Base-by-base conservation (phyloP, 2,888 invertebrate species). In the Ochlodes sylvanus region DNA sequence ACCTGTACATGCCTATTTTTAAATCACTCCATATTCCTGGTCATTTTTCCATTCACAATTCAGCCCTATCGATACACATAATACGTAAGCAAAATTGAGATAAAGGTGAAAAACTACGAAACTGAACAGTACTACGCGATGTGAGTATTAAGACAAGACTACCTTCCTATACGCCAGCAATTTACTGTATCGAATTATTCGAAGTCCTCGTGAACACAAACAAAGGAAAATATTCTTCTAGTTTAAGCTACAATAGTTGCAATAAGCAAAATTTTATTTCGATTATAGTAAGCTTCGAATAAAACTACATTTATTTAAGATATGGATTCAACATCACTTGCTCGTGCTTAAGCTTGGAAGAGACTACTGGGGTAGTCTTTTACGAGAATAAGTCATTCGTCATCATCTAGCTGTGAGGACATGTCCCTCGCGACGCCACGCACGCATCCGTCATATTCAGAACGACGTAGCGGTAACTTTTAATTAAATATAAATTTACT, bases 291-390 rank as follows among this genome's bases (percentile, higher is more conserved):
- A 83, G 79, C 83, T 76, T 76, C 79, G 72, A 78, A 79, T 82
- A 78, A 79, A 75, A 82, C 88, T 88, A 88, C 80, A 73, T 76
- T 68, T 65, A 52, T 69, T 82, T 83, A 87, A 82, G 91, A 92
- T 92, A 92, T 92, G 92, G 92, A 89, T 90, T 87, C 77, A 73
- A 80, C 87, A 91, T 91, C 91, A 92, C 91, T 85, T 84, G 81
- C 81, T 69, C 69, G 61, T 56, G 68, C 41, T 56, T 56, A 56
- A 62, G 68, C 62, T 68, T 56, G 32, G 21, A 32, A 50, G 56
- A 58, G 57, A 58, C 55, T 32, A 54, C 60, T 38, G 21, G 44
- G 27, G 55, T 19, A 47, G 44, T 17, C 55, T 7, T 42, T 52
- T 19, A 50, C 47, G 32, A 41, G 42, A 67, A 44, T 15, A 52